phyloP scores from a whole-genome alignment of 2,888 invertebrate genomes.

The Cistogaster globosa region DNA sequence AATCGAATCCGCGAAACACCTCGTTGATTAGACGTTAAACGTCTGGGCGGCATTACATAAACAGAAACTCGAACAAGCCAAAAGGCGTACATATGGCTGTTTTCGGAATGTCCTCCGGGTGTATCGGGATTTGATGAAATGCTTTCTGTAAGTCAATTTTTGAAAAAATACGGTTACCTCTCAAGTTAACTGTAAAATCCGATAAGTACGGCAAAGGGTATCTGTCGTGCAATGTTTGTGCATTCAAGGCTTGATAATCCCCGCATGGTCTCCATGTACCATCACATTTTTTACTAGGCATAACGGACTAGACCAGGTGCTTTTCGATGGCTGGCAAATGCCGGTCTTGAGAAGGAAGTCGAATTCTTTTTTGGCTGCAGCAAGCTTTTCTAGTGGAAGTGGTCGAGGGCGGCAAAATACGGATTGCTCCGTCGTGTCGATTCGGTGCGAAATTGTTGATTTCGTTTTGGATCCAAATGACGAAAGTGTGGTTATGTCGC shows the following conservation, averaged over 20 bases:
- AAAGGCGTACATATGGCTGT: constrained; percentile 30
- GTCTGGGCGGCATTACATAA: constrained; percentile 35
- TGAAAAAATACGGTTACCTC: constrained; percentile 7
- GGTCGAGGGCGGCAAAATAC: constrained; percentile 38
- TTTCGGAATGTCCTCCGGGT: constrained; percentile 1
- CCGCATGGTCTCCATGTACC: constrained; percentile 54
- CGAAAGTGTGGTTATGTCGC: constrained; percentile 36
- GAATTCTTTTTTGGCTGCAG: constrained; percentile 43
- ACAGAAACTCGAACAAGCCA: constrained; percentile 23
- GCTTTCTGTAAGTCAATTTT: too few species aligned
- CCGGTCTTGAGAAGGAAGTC: constrained; percentile 38
- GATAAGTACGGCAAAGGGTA: constrained; percentile 41
- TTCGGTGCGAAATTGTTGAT: constrained; percentile 30
- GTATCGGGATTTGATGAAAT: background rate
- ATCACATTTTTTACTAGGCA: constrained; percentile 43
- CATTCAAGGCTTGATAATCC: constrained; percentile 7
- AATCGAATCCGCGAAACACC: constrained; percentile 9
- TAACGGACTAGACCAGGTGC: constrained; percentile 49
- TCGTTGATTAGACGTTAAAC: constrained; percentile 12
- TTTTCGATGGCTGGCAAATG: constrained; percentile 54
- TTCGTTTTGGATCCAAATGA: constrained; percentile 32
- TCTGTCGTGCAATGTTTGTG: background rate
- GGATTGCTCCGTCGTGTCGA: constrained; percentile 39
- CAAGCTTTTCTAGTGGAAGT: constrained; percentile 23
- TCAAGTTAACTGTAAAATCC: constrained; percentile 12